Conservation (phyloP, 1,140 invertebrate species). For the Lepidurus couesii region DNA sequence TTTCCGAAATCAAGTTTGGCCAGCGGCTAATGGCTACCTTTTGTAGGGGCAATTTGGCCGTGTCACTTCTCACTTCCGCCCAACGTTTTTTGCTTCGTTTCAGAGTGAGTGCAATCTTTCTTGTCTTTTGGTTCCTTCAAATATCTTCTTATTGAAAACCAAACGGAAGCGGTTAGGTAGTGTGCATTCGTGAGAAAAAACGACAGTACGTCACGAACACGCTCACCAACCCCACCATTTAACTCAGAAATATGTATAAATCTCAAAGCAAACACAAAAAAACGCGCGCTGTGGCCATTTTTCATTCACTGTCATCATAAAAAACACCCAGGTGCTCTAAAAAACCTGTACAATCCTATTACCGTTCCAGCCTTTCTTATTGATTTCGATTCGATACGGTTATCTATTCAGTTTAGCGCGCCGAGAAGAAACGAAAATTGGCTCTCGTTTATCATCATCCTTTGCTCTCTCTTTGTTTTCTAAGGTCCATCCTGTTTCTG, state of each 20-base stretch:
- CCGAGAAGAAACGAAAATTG: not conserved
- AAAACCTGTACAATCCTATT: constrained; percentile 22
- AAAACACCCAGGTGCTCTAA: not conserved
- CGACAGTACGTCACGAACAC: constrained; percentile 8
- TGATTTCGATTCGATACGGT: not conserved
- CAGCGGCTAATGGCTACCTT: constrained; percentile 13
- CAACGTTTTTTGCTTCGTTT: constrained; percentile 18
- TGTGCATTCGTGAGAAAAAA: not conserved
- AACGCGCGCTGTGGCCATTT: not conserved
- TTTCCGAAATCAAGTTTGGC: constrained; percentile 19
- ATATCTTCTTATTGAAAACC: not conserved
- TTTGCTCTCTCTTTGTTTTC: too few relatives aligned
- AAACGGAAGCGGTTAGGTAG: not conserved
- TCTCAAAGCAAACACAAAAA: not conserved
- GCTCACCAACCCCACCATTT: not conserved
- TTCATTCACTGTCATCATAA: not conserved
- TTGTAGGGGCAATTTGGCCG: constrained; percentile 12
- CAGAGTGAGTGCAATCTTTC: constrained; percentile 14
- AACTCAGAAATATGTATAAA: not conserved
- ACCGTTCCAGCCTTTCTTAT: constrained; percentile 19
- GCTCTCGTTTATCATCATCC: too few relatives aligned
- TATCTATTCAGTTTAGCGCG: not conserved
- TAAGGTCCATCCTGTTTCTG: too few relatives aligned
- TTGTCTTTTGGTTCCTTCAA: constrained; percentile 6
- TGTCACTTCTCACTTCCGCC: constrained; percentile 20